phyloP scores from a whole-genome alignment of 2,888 invertebrate genomes.

The Mellilla xanthometata region DNA sequence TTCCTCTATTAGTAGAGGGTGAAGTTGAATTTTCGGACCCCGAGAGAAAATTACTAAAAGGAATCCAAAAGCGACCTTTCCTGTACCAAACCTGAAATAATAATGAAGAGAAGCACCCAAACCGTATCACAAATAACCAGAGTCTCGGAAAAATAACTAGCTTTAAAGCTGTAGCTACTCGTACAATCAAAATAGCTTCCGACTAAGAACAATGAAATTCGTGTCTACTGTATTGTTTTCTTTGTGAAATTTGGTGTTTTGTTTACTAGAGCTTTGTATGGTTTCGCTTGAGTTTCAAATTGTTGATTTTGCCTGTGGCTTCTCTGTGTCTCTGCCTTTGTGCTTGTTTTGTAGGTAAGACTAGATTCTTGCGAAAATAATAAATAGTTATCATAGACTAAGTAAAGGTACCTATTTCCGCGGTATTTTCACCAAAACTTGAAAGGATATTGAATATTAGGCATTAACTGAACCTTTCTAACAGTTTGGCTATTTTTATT shows the following conservation, averaged over 20 bases:
- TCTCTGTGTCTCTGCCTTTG: no score
- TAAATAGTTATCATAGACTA: background rate
- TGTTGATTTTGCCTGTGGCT: background rate
- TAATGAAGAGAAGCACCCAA: slow-evolving; percentile 20
- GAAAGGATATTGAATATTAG: no score
- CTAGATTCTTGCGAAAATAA: no score
- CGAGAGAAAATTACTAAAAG: slow-evolving; percentile 23
- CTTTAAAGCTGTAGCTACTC: slow-evolving; percentile 4
- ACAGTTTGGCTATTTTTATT: no score
- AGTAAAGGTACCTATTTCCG: no score
- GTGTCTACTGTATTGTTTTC: slow-evolving; percentile 9
- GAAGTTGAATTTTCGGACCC: slow-evolving; percentile 1
- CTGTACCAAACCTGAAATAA: slow-evolving; percentile 22
- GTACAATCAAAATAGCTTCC: slow-evolving; percentile 14
- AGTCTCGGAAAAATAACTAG: slow-evolving; percentile 20
- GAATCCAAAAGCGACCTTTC: slow-evolving; percentile 21
- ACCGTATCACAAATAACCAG: slow-evolving; percentile 17
- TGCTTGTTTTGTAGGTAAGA: no score
- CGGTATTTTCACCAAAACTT: no score
- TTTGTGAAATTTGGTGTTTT: slow-evolving; percentile 4
- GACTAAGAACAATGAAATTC: slow-evolving; percentile 4
- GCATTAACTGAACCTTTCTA: no score
- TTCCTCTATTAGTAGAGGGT: background rate
- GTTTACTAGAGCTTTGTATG: background rate
- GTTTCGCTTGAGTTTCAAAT: background rate